phyloP scores from a whole-genome alignment of 2,113 vertebrate genomes.

The Dipodomys spectabilis region DNA sequence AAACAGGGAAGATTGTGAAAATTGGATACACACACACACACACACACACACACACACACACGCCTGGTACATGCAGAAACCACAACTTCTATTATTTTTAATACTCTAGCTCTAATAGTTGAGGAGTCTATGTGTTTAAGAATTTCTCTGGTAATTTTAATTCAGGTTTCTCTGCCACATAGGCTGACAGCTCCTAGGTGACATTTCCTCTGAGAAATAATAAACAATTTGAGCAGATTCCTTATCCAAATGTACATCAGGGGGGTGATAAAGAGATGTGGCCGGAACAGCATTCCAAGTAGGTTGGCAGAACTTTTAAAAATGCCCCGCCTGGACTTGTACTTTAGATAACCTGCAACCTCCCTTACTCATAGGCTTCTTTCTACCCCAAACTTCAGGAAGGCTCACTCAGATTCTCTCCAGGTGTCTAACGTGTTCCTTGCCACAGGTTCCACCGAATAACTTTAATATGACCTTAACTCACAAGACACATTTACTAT shows the following conservation, averaged over 20 bases:
- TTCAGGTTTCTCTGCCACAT: not conserved
- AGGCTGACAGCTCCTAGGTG: constrained; percentile 28
- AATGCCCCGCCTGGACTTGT: not conserved
- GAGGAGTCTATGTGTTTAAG: not conserved
- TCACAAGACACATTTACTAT: not conserved
- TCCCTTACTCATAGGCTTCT: not conserved
- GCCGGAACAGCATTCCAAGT: not conserved
- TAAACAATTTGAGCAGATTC: constrained; percentile 1
- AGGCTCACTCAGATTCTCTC: not conserved
- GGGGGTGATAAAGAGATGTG: not conserved
- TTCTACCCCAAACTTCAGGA: not conserved
- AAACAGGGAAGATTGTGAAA: not conserved
- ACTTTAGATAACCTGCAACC: not conserved
- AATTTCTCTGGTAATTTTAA: constrained; percentile 45
- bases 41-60: too few relatives aligned
- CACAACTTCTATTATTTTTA: not conserved
- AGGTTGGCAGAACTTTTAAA: not conserved
- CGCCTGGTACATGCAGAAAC: not conserved
- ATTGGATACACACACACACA: not conserved
- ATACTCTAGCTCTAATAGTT: not conserved
- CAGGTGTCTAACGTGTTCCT: not conserved
- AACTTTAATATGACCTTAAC: not conserved
- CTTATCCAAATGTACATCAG: not conserved
- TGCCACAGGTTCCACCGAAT: not conserved
- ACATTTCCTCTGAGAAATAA: constrained; percentile 55